These are phyloP conservation scores for Falco columbarius DNA, from an alignment of 2,797 vertebrate genomes.

Conservation along the genomic window DNA sequence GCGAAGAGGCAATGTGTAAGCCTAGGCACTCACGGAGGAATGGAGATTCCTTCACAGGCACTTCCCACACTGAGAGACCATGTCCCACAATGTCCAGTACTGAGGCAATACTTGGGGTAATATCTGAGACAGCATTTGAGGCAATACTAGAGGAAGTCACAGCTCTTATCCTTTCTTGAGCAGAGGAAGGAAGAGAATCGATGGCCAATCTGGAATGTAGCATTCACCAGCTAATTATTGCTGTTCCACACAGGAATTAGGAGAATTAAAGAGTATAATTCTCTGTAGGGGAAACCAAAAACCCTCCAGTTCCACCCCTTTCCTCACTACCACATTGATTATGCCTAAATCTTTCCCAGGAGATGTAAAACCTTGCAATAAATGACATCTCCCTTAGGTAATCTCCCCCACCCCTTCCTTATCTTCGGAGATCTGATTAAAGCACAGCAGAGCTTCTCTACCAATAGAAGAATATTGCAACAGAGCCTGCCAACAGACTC, in stretches of 20 bases:
- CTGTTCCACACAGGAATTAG: not conserved
- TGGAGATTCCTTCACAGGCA: not conserved
- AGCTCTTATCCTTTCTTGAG: not conserved
- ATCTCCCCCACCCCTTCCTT: not conserved
- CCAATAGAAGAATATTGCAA: not conserved
- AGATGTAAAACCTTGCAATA: not conserved
- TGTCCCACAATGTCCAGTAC: not conserved
- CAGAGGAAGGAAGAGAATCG: not conserved
- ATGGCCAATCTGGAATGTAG: not conserved
- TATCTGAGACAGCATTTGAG: not conserved
- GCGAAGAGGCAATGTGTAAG: not conserved
- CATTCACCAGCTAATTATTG: not conserved
- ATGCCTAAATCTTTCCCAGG: not conserved
- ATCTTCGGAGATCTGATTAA: not conserved
- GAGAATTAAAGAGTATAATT: not conserved
- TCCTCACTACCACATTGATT: not conserved
- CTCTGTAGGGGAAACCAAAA: not conserved
- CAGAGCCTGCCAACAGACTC: not conserved
- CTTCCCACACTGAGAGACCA: not conserved
- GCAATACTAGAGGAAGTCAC: not conserved
- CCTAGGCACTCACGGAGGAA: accelerated
- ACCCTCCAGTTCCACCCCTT: not conserved
- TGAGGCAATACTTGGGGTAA: not conserved
- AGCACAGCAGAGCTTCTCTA: not conserved
- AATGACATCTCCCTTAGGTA: not conserved